Evolutionary conservation across 1,140 invertebrate species (phyloP).

Genomic region (Penaeus vannamei): DNA sequence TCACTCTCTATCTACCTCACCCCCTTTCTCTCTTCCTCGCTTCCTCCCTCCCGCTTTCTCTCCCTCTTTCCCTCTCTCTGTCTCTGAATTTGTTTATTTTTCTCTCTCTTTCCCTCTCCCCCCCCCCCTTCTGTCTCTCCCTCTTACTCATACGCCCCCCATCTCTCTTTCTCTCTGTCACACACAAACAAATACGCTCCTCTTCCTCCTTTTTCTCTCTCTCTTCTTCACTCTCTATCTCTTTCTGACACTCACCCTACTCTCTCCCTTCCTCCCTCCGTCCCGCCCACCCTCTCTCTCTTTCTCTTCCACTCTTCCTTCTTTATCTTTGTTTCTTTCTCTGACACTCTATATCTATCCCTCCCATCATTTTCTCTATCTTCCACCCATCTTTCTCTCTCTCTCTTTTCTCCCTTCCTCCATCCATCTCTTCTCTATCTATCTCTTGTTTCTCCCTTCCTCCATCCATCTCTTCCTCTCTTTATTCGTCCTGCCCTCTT

Average conservation of each 20-base stretch:
- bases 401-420: neutral
- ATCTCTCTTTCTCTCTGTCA: too few species aligned
- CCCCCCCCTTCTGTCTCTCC: too few species aligned
- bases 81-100: too few species aligned
- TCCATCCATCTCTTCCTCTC: too few species aligned
- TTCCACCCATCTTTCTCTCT: neutral
- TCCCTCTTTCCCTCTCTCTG: neutral
- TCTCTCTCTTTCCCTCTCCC: too few species aligned
- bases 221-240: constrained; percentile 7
- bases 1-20: neutral
- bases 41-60: neutral
- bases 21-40: neutral
- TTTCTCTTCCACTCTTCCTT: neutral
- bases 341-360: neutral
- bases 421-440: too few species aligned
- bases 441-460: too few species aligned
- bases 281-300: neutral
- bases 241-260: neutral
- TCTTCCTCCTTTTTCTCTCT: too few species aligned
- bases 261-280: neutral
- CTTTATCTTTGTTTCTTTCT: neutral
- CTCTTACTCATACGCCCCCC: too few species aligned
- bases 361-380: constrained; percentile 10
- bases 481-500: neutral
- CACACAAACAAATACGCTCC: too few species aligned